These are phyloP conservation scores for Drosophila greeni DNA, from an alignment of 2,888 invertebrate genomes.

Conservation along the genomic window DNA sequence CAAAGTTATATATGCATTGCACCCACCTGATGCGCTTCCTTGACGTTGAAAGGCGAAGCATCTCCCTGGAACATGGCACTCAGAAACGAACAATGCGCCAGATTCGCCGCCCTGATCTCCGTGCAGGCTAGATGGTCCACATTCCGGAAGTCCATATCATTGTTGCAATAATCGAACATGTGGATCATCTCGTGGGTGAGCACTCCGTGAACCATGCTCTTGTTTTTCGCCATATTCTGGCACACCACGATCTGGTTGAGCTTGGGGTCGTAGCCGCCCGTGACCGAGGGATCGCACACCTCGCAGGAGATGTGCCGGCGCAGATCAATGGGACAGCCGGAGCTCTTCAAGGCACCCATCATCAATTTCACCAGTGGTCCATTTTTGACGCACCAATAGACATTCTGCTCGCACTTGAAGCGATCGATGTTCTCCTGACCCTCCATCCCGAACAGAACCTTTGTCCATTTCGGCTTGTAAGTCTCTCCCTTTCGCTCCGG, in stretches of 20 bases:
- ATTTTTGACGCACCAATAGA: slow-evolving; percentile 84
- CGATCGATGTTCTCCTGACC: slow-evolving; percentile 86
- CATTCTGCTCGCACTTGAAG: slow-evolving; percentile 89
- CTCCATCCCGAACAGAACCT: slow-evolving; percentile 83
- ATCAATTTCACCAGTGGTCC: slow-evolving; percentile 91
- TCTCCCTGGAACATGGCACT: slow-evolving; percentile 87
- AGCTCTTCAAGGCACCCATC: slow-evolving; percentile 87
- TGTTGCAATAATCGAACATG: slow-evolving; percentile 96
- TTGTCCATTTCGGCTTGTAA: slow-evolving; percentile 81
- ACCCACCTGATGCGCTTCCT: slow-evolving; percentile 86
- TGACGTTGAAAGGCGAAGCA: slow-evolving; percentile 85
- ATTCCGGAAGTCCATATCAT: slow-evolving; percentile 92
- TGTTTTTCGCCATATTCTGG: slow-evolving; percentile 87
- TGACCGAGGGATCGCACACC: slow-evolving; percentile 89
- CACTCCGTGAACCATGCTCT: slow-evolving; percentile 87
- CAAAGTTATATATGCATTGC: neutral
- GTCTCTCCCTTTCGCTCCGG: slow-evolving; percentile 86
- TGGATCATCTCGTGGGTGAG: slow-evolving; percentile 96
- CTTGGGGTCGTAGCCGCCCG: slow-evolving; percentile 87
- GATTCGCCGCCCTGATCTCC: slow-evolving; percentile 95
- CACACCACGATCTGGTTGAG: slow-evolving; percentile 87
- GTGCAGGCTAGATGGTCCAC: slow-evolving; percentile 96
- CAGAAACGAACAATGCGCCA: slow-evolving; percentile 93
- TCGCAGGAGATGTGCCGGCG: slow-evolving; percentile 95
- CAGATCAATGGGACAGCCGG: slow-evolving; percentile 86